Conservation (phyloP, 2,113 vertebrate genomes). For the Larimichthys crocea region DNA sequence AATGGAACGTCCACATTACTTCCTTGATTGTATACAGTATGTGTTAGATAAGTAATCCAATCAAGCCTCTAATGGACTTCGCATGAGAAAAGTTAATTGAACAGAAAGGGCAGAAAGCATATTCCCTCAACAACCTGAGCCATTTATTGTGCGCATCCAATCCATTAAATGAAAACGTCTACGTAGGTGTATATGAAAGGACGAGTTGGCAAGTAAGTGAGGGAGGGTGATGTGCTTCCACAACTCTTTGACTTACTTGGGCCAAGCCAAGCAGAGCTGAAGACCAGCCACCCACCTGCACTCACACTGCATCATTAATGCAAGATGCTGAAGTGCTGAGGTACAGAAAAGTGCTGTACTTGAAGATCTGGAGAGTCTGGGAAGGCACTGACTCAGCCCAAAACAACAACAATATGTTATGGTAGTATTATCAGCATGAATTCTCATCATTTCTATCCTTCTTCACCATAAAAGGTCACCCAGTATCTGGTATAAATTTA, state of each 20-base stretch:
- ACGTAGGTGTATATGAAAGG: slow-evolving; percentile 21
- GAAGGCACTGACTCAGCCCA: background rate
- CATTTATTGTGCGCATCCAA: slow-evolving; percentile 17
- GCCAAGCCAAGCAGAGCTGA: background rate
- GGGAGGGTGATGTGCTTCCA: slow-evolving; percentile 2
- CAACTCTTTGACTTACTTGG: background rate
- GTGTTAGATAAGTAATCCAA: slow-evolving; percentile 53
- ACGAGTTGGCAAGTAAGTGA: slow-evolving; percentile 11
- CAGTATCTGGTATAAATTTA: background rate
- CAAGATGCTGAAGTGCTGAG: slow-evolving; percentile 25
- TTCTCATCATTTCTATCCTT: background rate
- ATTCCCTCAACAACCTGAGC: slow-evolving; percentile 21
- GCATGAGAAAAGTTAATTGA: slow-evolving; percentile 52
- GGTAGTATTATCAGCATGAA: background rate
- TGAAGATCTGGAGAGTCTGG: background rate
- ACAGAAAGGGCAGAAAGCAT: slow-evolving; percentile 20
- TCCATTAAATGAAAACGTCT: slow-evolving; percentile 32
- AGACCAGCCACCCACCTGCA: background rate
- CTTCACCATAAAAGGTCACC: background rate
- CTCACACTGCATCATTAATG: background rate
- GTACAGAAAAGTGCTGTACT: slow-evolving; percentile 3
- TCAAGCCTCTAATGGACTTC: slow-evolving; percentile 52
- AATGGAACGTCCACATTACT: slow-evolving; percentile 51
- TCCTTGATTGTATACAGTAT: slow-evolving; percentile 4
- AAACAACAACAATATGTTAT: background rate